A percentile compares a stretch with the other conserved stretches of the same genome.
Conservation (phyloP, 2,797 vertebrate species). For the Melanotaenia boesemani region DNA sequence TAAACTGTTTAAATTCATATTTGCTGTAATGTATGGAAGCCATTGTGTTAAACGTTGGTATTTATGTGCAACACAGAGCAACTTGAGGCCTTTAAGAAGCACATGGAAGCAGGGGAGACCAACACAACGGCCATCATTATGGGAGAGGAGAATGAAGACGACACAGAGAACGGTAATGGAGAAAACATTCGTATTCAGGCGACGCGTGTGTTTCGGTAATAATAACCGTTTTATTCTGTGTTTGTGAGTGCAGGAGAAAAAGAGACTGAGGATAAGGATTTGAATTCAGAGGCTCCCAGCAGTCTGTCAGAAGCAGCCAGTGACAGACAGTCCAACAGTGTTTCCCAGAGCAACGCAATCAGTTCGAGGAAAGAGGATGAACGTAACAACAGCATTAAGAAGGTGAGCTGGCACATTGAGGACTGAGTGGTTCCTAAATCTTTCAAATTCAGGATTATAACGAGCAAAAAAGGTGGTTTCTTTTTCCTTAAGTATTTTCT, state of each 20-base stretch:
- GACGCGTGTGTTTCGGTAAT: not conserved
- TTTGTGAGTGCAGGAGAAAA: constrained; percentile 68
- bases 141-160: constrained; percentile 96
- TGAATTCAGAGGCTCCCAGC: constrained; percentile 91
- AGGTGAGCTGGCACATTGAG: constrained; percentile 77
- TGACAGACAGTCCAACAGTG: constrained; percentile 86
- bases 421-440: not conserved
- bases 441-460: not conserved
- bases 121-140: constrained; percentile 92
- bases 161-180: constrained; percentile 89
- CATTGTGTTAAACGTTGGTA: not conserved
- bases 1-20: not conserved
- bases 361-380: constrained; percentile 85
- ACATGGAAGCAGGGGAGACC: constrained; percentile 97
- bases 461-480: not conserved
- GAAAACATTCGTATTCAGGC: not conserved
- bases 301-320: constrained; percentile 88
- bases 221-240: not conserved
- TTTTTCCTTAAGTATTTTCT: not conserved
- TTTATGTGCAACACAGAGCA: constrained; percentile 86
- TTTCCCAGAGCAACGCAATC: constrained; percentile 66
- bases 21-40: not conserved
- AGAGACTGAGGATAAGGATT: constrained; percentile 90
- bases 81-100: constrained; percentile 95
- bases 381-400: constrained; percentile 89